Conservation (phyloP, 2,797 vertebrate species). For the Takifugu ocellatus region DNA sequence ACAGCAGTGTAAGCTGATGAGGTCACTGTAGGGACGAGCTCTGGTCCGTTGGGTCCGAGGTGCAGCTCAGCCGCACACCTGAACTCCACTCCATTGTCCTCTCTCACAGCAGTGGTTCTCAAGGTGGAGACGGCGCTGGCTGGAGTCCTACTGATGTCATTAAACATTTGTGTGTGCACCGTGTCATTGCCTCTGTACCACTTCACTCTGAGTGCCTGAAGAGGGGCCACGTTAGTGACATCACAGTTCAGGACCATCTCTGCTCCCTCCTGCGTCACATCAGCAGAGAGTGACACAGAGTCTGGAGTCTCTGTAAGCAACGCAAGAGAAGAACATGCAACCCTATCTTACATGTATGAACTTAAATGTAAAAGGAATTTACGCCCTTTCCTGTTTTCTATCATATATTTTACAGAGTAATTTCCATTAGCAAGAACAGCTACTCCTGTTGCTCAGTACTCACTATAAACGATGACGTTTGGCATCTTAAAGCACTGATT, state of each 20-base stretch:
- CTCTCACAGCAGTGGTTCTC: background rate
- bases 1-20: conserved; percentile 22
- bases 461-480: too few species aligned
- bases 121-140: background rate
- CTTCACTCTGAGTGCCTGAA: conserved; percentile 36
- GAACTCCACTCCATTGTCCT: conserved; percentile 23
- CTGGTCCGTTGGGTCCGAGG: conserved; percentile 37
- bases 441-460: too few species aligned
- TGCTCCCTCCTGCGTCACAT: conserved; percentile 27
- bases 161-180: accelerated
- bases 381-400: too few species aligned
- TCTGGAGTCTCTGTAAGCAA: conserved; percentile 53
- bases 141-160: accelerated
- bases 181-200: conserved; percentile 46
- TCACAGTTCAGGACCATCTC: conserved; percentile 36
- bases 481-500: too few species aligned
- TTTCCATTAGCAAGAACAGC: too few species aligned
- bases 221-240: conserved; percentile 52
- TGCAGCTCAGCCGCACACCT: conserved; percentile 55
- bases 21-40: background rate
- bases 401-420: too few species aligned
- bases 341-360: too few species aligned
- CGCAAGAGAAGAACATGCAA: too few species aligned
- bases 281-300: conserved; percentile 1
- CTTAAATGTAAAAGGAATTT: too few species aligned